Evolutionary conservation across 37 sponge, comb jelly and placozoan species (phyloP), one percentile per base, ranked within the genome.

Genomic region (Bolinopsis microptera): DNA sequence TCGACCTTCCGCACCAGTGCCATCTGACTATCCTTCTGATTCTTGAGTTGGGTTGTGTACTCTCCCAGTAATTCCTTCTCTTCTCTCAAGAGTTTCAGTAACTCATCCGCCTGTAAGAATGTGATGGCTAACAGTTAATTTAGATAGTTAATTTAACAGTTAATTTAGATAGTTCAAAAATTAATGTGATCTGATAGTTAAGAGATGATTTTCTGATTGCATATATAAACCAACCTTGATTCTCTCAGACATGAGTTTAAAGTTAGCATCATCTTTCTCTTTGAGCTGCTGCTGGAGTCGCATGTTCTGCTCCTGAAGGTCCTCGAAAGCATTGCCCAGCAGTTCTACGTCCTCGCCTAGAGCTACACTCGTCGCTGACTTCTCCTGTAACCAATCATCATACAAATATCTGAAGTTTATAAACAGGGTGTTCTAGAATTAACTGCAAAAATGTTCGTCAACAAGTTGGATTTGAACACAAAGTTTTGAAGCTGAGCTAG

Each of bases 181-280:
- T 67, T 67, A 21, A 21, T 67, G 68, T 67, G 68, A n/a, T n/a
- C n/a, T n/a, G n/a, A n/a, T n/a, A n/a, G n/a, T n/a, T n/a, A n/a
- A n/a, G n/a, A n/a, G n/a, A n/a, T n/a, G n/a, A n/a, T n/a, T n/a
- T n/a, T n/a, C n/a, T n/a, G n/a, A n/a, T n/a, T n/a, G n/a, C n/a
- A n/a, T n/a, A n/a, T n/a, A n/a, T n/a, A 48, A 48, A 48, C 48
- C 16, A 69, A 93, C 92, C 83, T 97, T 97, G 70, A 96, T 96
- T 35, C 96, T 67, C 76, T 98, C 99, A n/a, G 96, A 96, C 96
- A 98, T 98, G 36, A 98, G 95, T 76, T 98, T 98, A 41, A 97
- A 96, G 83, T 98, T 98, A n/a, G 97, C 96, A 93, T 98, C 99
- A 72, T 97, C 96, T 41, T 98, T 98, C 88, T 98, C 98, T 94